phyloP scores from a whole-genome alignment of 92 coral and sea anemone species.

The Paragorgia papillata region DNA sequence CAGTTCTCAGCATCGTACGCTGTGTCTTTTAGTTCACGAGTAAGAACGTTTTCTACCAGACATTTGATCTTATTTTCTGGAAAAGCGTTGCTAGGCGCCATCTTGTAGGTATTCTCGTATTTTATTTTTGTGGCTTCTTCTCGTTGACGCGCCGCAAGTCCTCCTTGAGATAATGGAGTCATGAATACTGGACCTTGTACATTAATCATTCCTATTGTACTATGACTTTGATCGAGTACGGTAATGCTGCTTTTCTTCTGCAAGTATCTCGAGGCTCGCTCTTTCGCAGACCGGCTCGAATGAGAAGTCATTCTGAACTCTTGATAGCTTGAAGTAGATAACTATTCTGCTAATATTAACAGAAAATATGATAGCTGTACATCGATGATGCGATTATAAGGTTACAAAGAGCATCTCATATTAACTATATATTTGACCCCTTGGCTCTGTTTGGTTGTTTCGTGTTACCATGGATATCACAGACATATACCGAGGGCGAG shows the following conservation, averaged over 20 bases:
- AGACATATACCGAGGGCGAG: no score
- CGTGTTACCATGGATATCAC: slow-evolving; percentile 26
- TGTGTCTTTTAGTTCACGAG: slow-evolving; percentile 70
- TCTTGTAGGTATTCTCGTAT: slow-evolving; percentile 78
- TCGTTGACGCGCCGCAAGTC: slow-evolving; percentile 7
- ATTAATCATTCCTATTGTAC: slow-evolving; percentile 13
- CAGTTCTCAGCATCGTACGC: slow-evolving; percentile 79
- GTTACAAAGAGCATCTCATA: slow-evolving; percentile 12
- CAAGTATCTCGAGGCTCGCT: slow-evolving; percentile 9
- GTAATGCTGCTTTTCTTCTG: slow-evolving; percentile 16
- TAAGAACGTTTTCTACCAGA: slow-evolving; percentile 72
- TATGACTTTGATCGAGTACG: slow-evolving; percentile 1
- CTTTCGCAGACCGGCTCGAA: slow-evolving; percentile 19
- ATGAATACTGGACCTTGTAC: slow-evolving; percentile 41
- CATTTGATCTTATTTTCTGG: slow-evolving; percentile 70
- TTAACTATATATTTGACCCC: slow-evolving; percentile 36
- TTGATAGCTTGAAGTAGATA: neutral
- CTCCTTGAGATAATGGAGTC: slow-evolving; percentile 37
- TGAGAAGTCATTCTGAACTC: slow-evolving; percentile 15
- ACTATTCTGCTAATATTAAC: neutral
- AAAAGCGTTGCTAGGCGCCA: slow-evolving; percentile 73
- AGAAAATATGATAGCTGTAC: slow-evolving; percentile 3
- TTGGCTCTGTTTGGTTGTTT: slow-evolving; percentile 10
- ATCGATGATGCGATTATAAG: slow-evolving; percentile 33
- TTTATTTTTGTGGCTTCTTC: slow-evolving; percentile 47